Evolutionary conservation across 1,140 invertebrate genomes (phyloP).

Genomic region (Pectinophora gossypiella): DNA sequence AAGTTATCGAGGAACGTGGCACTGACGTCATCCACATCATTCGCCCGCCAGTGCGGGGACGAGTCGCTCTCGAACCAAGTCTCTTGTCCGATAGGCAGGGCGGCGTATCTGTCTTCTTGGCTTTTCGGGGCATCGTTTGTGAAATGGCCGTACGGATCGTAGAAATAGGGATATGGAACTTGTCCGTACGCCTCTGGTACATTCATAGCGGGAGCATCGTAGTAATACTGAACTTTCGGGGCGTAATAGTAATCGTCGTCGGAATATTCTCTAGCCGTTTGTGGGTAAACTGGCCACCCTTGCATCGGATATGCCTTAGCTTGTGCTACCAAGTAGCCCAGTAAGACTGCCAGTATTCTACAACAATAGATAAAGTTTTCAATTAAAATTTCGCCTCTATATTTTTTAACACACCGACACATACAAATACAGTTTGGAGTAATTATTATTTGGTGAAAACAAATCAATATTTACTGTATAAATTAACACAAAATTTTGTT

Average conservation of each 20-base stretch:
- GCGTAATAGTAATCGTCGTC: conserved; percentile 64
- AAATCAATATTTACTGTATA: too few relatives aligned
- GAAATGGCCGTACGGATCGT: conserved; percentile 75
- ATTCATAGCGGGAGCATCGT: conserved; percentile 47
- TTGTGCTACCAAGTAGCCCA: conserved; percentile 56
- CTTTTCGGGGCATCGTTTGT: conserved; percentile 74
- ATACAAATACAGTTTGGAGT: neutral
- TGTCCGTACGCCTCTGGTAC: conserved; percentile 56
- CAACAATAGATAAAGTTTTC: conserved; percentile 26
- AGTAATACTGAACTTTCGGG: conserved; percentile 60
- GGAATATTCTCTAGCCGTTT: conserved; percentile 57
- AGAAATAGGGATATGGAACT: conserved; percentile 73
- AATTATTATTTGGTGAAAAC: too few relatives aligned
- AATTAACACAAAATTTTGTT: too few relatives aligned
- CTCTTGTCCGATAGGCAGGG: conserved; percentile 78
- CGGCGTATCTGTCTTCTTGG: conserved; percentile 72
- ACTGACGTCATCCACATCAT: conserved; percentile 76
- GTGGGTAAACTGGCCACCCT: conserved; percentile 69
- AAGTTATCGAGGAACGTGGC: conserved; percentile 79
- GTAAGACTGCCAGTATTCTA: conserved; percentile 53
- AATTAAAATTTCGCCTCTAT: too few relatives aligned
- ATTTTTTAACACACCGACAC: conserved; percentile 7
- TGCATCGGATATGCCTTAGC: conserved; percentile 56
- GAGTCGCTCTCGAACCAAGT: conserved; percentile 77
- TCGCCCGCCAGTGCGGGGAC: conserved; percentile 52